Conservation (phyloP, 2,888 invertebrate genomes). For the Drosophila antonietae region DNA sequence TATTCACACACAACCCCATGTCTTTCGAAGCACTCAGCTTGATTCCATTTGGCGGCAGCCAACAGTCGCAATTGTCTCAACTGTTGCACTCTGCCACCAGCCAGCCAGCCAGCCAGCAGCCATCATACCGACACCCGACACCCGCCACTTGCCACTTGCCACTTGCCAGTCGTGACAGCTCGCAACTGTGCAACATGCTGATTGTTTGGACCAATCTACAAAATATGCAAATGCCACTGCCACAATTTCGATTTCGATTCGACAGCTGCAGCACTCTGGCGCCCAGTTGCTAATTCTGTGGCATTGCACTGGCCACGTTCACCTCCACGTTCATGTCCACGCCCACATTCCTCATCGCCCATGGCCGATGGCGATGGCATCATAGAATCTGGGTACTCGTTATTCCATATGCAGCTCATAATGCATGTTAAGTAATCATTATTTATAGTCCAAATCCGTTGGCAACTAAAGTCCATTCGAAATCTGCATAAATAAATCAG, state of each 20-base stretch:
- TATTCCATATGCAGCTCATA: slow-evolving; percentile 2
- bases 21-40: slow-evolving; percentile 37
- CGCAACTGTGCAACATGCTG: slow-evolving; percentile 23
- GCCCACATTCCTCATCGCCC: neutral
- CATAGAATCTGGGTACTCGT: neutral
- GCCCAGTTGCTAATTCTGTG: slow-evolving; percentile 1
- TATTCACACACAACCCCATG: neutral
- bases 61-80: slow-evolving; percentile 35
- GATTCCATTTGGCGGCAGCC: slow-evolving; percentile 35
- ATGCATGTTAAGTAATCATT: slow-evolving; percentile 6
- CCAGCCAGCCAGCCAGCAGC: slow-evolving; percentile 4
- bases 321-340: neutral
- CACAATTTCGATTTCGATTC: slow-evolving; percentile 34
- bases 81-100: slow-evolving; percentile 40
- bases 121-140: slow-evolving; percentile 22
- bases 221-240: slow-evolving; percentile 49
- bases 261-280: slow-evolving; percentile 15
- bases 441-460: slow-evolving; percentile 1
- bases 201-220: slow-evolving; percentile 37
- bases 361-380: neutral
- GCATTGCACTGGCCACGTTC: slow-evolving; percentile 2
- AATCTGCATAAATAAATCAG: slow-evolving; percentile 8
- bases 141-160: slow-evolving; percentile 6
- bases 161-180: neutral
- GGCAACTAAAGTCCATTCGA: neutral